Evolutionary conservation across 1,140 invertebrate genomes (phyloP), one percentile per base, ranked within the genome.

Genomic region (Drosophila pallidifrons): DNA sequence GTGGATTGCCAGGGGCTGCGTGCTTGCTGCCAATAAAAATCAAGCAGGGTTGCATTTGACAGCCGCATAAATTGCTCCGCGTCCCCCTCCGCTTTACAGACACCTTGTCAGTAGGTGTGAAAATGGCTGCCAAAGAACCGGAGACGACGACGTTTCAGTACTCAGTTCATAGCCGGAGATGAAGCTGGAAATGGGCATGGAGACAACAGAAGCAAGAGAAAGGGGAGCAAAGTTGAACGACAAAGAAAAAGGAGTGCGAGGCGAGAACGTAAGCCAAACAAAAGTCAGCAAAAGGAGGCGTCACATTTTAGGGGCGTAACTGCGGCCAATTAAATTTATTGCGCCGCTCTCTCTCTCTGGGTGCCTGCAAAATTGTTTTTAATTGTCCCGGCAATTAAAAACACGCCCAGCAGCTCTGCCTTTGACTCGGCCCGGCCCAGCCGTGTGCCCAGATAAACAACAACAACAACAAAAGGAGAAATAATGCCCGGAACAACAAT

Each of bases 291-390:
- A 66, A 79, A 75, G 67, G 51, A 45, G 72, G 76, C 72, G 76
- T 79, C 66, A 41, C 54, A 38, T 66, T 59, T 85, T 77, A 85
- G 55, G 65, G 83, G 83, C 83, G 83, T 82, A 63, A 74, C 68
- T 68, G 77, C 73, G 80, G 77, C 83, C 83, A 87, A 88, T 87
- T 87, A 87, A 87, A 87, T 87, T 87, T 87, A 87, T 87, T 77
- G 83, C 83, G 68, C 68, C 74, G 75, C 86, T 83, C 86, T 80
- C 85, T 80, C 85, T 83, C 86, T 80, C 81, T 79, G 78, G 75
- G 79, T 88, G 80, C 80, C 73, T 76, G 83, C 80, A 87, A 87
- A 87, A 87, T 87, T 87, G 83, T 87, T 87, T 87, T 87, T 87
- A 87, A 87, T 87, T 87, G 83, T 88, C 80, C 77, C 75, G 80